A percentile compares a stretch with the other conserved stretches of the same genome.
Conservation (phyloP, 2,888 invertebrate genomes). For the Eristalinus sepulchralis region DNA sequence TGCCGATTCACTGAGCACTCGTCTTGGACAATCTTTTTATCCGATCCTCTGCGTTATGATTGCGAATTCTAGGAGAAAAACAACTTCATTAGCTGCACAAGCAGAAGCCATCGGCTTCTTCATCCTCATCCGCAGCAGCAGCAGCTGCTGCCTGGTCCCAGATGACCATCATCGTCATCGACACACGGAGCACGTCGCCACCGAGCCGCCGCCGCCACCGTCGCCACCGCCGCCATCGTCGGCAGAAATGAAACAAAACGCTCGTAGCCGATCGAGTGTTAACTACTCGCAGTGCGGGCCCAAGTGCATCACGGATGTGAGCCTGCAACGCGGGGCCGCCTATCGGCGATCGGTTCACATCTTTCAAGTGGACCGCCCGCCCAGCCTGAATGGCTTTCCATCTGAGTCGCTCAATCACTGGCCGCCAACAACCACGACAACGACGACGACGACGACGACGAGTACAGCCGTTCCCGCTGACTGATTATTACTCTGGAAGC, state of each 20-base stretch:
- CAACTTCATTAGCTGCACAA: conserved; percentile 67
- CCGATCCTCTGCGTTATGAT: conserved; percentile 59
- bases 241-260: conserved; percentile 42
- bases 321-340: conserved; percentile 17
- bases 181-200: conserved; percentile 3
- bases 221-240: conserved; percentile 14
- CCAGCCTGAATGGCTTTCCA: conserved; percentile 20
- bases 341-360: conserved; percentile 39
- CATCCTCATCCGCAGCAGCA: conserved; percentile 10
- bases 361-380: conserved; percentile 34
- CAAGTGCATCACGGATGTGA: conserved; percentile 40
- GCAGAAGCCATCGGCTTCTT: conserved; percentile 50
- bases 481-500: conserved; percentile 60
- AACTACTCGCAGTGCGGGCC: conserved; percentile 42
- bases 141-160: conserved; percentile 1
- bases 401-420: conserved; percentile 48
- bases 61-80: conserved; percentile 54
- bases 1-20: conserved; percentile 33
- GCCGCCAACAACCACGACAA: not conserved
- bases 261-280: conserved; percentile 63
- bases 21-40: conserved; percentile 48
- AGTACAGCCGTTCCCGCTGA: not conserved
- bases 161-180: conserved; percentile 19
- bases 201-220: no score
- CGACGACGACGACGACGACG: no score